Conservation (phyloP, 2,113 vertebrate species). For the Embiotoca jacksoni region DNA sequence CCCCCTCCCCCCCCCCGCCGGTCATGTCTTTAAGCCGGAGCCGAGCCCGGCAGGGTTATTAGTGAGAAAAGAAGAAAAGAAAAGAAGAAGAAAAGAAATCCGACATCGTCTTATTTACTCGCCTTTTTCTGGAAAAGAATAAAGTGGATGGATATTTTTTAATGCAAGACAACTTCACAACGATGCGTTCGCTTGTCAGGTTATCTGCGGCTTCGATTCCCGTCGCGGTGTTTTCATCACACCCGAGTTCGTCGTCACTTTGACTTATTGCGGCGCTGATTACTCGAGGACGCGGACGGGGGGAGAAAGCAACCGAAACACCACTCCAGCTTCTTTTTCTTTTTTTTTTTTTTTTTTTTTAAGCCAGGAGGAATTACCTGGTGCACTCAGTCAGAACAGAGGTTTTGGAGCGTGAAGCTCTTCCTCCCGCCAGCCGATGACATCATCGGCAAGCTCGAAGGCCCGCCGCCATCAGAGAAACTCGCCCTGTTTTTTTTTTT, state of each 20-base stretch:
- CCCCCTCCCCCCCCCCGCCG: not conserved
- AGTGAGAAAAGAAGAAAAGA: slow-evolving; percentile 7
- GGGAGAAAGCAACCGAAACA: slow-evolving; percentile 54
- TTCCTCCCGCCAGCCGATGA: slow-evolving; percentile 62
- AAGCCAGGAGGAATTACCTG: slow-evolving; percentile 73
- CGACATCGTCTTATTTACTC: too few species aligned
- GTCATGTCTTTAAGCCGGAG: slow-evolving; percentile 29
- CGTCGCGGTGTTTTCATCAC: slow-evolving; percentile 16
- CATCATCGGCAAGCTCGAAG: slow-evolving; percentile 55
- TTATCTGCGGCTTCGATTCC: slow-evolving; percentile 36
- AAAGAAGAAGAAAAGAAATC: too few species aligned
- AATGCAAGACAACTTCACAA: too few species aligned
- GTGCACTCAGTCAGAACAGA: slow-evolving; percentile 74
- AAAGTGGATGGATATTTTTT: too few species aligned
- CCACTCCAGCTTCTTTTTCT: slow-evolving; percentile 44
- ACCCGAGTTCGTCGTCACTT: slow-evolving; percentile 52
- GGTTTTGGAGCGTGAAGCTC: slow-evolving; percentile 62
- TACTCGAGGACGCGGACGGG: slow-evolving; percentile 50
- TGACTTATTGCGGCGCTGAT: slow-evolving; percentile 65
- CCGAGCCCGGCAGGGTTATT: slow-evolving; percentile 11
- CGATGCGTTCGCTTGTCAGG: not conserved
- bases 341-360: slow-evolving; percentile 7
- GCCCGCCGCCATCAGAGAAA: slow-evolving; percentile 38
- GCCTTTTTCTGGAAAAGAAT: too few species aligned
- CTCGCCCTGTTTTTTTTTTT: too few species aligned